Evolutionary conservation across 2,888 invertebrate genomes (phyloP).

Genomic region (Entomobrya multifasciata): DNA sequence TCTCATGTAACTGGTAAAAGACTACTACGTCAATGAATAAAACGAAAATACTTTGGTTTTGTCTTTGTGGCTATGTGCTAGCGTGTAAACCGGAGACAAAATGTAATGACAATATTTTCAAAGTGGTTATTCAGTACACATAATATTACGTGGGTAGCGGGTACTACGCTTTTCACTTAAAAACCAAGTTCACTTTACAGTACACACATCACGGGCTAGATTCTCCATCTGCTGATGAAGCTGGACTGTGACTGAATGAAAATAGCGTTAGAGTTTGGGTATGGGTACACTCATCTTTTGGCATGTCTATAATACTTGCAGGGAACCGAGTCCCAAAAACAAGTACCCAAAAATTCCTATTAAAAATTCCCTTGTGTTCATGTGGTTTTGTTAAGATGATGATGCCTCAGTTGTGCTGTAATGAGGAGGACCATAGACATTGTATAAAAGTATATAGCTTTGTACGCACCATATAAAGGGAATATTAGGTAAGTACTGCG

Average conservation of each 20-base stretch:
- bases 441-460: neutral
- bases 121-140: neutral
- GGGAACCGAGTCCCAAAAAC: slow-evolving; percentile 27
- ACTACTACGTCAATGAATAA: neutral
- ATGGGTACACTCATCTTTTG: slow-evolving; percentile 2
- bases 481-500: neutral
- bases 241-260: slow-evolving; percentile 61
- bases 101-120: slow-evolving; percentile 33
- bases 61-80: neutral
- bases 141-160: neutral
- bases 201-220: slow-evolving; percentile 1
- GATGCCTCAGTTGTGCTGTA: slow-evolving; percentile 31
- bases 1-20: slow-evolving; percentile 18
- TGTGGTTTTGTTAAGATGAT: slow-evolving; percentile 58
- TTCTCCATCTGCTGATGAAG: slow-evolving; percentile 55
- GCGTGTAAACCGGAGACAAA: slow-evolving; percentile 22
- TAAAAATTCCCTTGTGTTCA: slow-evolving; percentile 47
- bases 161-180: neutral
- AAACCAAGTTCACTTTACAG: neutral
- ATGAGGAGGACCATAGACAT: slow-evolving; percentile 1
- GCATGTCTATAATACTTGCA: neutral
- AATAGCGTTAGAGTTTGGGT: slow-evolving; percentile 8
- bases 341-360: slow-evolving; percentile 62
- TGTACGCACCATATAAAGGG: neutral
- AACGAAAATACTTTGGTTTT: neutral